Base-by-base conservation (phyloP, 2,113 vertebrate species). In the Plectropomus leopardus region DNA sequence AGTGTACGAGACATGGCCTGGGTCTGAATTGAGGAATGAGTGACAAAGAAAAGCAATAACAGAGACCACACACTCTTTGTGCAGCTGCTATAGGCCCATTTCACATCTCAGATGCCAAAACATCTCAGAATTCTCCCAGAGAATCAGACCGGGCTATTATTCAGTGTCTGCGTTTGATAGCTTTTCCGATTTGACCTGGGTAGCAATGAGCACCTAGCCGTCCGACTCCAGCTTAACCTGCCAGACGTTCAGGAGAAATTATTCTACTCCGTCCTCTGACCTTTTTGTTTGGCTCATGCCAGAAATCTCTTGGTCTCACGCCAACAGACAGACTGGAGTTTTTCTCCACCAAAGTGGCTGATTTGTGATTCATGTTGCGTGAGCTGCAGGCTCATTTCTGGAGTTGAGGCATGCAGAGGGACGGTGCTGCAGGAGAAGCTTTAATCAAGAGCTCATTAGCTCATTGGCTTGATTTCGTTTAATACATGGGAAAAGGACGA, bases 141-240 rank as follows among this genome's bases (percentile, higher is more conserved):
- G 82, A 84, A 86, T 80, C 82, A 47, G 72, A 86, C 78, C 55
- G 58, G 55, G 50, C 74, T 82, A 68, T 91, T 87, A 88, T 89
- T 90, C 80, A 71, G 76, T 26, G 77, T 87, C 87, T 73, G 71
- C 11, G 1, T 85, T 54, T 34, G 80, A 67, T 75, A 60, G 78
- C 44, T 44, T 63, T 67, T 65, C 69, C 26, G 74, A 26, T 85
- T 71, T 76, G 71, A 88, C 78, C 83, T 30, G 74, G 32, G 66
- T 86, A 66, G 48, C 84, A 86, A 77, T 75, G 78, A 88, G 76
- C 86, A 51, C 60, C 74, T 34, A 16, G 70, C 81, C 47, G 6
- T 19, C n/a, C n/a, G n/a, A 36, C 70, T 74, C 28, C 45, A 44
- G 59, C 72, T 50, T 65, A 83, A 89, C 80, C 76, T 55, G 80